A percentile compares a stretch with the other conserved stretches of the same genome.
Conservation (phyloP, 1,140 invertebrate species). For the Sarcophaga peregrina region DNA sequence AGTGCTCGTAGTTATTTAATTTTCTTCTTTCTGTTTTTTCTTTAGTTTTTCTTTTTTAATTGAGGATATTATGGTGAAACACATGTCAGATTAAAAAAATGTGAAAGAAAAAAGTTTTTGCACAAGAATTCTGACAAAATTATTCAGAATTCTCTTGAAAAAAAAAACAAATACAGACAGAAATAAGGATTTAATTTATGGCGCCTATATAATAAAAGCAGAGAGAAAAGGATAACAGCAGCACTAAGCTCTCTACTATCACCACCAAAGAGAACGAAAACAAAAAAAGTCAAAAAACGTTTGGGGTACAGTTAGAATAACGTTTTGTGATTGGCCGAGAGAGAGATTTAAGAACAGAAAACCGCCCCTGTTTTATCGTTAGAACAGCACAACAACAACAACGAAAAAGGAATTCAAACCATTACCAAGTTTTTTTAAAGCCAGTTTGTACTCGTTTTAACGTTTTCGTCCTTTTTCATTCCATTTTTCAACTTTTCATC, state of each 20-base stretch:
- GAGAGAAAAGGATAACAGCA: slow-evolving; percentile 17
- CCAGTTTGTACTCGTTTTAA: background rate
- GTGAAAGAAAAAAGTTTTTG: background rate
- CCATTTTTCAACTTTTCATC: background rate
- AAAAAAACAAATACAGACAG: background rate
- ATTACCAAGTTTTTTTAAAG: slow-evolving; percentile 2
- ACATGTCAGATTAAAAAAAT: slow-evolving; percentile 26
- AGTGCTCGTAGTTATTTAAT: no score
- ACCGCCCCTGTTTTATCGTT: slow-evolving; percentile 23
- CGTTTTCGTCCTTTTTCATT: background rate
- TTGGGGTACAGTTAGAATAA: no score
- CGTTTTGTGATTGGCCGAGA: slow-evolving; percentile 23
- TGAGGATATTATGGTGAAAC: slow-evolving; percentile 36
- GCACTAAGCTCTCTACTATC: background rate
- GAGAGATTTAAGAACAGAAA: background rate
- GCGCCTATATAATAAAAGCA: background rate
- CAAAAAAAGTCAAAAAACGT: background rate
- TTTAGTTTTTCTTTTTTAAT: background rate
- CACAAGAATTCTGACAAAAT: slow-evolving; percentile 8
- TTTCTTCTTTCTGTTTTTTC: no score
- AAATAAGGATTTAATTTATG: slow-evolving; percentile 28
- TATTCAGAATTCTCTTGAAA: background rate
- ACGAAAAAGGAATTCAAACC: background rate
- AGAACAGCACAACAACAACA: background rate
- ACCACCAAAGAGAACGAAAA: background rate